Evolutionary conservation across 1,140 invertebrate species (phyloP).

Genomic region (Tenebrio molitor): DNA sequence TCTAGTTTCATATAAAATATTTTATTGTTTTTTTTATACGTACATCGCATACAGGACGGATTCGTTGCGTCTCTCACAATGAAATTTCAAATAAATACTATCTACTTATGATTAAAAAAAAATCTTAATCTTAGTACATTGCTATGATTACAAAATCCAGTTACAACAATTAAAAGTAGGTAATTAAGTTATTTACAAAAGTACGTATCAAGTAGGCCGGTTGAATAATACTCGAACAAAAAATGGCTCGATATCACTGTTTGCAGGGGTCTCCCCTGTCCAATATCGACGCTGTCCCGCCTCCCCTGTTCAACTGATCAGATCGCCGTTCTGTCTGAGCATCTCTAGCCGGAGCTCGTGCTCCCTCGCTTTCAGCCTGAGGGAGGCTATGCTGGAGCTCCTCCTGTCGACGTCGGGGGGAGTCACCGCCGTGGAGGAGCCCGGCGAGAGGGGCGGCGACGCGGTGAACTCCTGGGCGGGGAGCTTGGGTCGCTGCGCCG

Average conservation of each 20-base stretch:
- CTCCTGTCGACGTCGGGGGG: slow-evolving; percentile 81
- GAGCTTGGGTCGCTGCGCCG: slow-evolving; percentile 72
- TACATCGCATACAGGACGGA: slow-evolving; percentile 49
- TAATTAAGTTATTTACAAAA: slow-evolving; percentile 22
- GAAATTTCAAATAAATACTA: slow-evolving; percentile 27
- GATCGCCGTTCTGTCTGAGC: slow-evolving; percentile 83
- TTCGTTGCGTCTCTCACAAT: slow-evolving; percentile 48
- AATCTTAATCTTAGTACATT: background rate
- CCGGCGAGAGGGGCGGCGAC: slow-evolving; percentile 71
- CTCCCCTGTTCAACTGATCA: slow-evolving; percentile 75
- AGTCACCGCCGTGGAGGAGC: slow-evolving; percentile 66
- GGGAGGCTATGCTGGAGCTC: slow-evolving; percentile 90
- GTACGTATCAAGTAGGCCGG: slow-evolving; percentile 31
- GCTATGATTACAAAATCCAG: background rate
- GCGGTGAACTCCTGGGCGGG: slow-evolving; percentile 71
- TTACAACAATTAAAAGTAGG: slow-evolving; percentile 12
- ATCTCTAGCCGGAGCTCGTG: slow-evolving; percentile 90
- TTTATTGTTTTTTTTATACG: slow-evolving; percentile 45
- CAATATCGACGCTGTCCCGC: background rate
- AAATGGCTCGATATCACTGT: slow-evolving; percentile 33
- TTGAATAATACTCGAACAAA: slow-evolving; percentile 25
- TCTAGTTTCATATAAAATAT: slow-evolving; percentile 46
- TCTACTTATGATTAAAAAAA: slow-evolving; percentile 24
- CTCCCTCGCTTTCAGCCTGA: slow-evolving; percentile 91
- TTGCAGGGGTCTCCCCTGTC: background rate